These are phyloP conservation scores for Ceratina calcarata DNA, from an alignment of 1,140 invertebrate genomes.

Conservation along the genomic window DNA sequence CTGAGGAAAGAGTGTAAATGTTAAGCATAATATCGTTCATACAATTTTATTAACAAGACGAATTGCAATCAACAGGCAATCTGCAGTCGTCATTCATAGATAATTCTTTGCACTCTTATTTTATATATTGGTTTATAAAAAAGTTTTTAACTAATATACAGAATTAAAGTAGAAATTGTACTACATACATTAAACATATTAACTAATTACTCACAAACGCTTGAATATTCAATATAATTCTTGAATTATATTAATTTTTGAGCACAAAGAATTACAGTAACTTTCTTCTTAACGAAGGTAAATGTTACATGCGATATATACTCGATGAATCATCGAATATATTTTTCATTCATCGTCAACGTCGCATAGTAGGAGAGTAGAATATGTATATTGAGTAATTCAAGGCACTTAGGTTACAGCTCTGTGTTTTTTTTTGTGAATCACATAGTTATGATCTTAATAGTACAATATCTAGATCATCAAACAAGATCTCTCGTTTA, in stretches of 20 bases:
- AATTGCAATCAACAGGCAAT: background rate
- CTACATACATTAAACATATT: background rate
- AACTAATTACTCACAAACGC: background rate
- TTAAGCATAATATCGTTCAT: constrained; percentile 42
- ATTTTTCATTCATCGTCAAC: background rate
- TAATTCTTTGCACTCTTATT: constrained; percentile 27
- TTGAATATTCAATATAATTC: background rate
- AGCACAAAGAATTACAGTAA: constrained; percentile 16
- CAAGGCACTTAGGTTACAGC: constrained; percentile 53
- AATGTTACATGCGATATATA: background rate
- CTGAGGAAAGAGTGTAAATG: constrained; percentile 41
- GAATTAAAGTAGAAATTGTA: background rate
- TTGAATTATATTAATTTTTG: background rate
- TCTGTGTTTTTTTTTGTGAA: constrained; percentile 15
- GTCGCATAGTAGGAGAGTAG: background rate
- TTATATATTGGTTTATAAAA: background rate
- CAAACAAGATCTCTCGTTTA: no score
- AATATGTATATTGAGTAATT: constrained; percentile 16
- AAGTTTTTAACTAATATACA: no score
- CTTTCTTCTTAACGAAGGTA: constrained; percentile 10
- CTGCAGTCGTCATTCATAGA: constrained; percentile 2
- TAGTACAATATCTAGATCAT: background rate
- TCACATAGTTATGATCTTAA: constrained; percentile 27
- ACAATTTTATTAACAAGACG: constrained; percentile 13
- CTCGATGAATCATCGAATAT: constrained; percentile 1